Evolutionary conservation across 2,797 vertebrate genomes (phyloP).

Genomic region (Meriones psammophilus): DNA sequence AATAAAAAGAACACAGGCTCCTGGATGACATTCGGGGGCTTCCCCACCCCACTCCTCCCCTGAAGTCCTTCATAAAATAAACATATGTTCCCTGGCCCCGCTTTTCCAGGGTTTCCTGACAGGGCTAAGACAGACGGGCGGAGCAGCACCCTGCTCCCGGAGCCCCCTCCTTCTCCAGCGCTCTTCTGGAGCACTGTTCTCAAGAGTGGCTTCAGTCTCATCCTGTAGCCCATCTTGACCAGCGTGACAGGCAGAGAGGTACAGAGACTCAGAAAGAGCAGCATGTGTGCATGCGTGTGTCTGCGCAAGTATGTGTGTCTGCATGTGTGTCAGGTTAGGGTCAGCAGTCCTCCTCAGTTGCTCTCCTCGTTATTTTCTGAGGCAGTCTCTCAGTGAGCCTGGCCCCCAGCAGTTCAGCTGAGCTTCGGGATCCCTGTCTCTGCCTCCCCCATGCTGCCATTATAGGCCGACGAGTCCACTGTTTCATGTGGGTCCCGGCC

Average conservation of each 20-base stretch:
- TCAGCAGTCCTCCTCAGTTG: background rate
- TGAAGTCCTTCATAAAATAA: conserved; percentile 88
- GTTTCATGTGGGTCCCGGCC: background rate
- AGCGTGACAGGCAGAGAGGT: accelerated
- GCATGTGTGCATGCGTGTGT: background rate
- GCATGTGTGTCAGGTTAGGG: background rate
- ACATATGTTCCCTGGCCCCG: conserved; percentile 79
- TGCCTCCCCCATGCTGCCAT: background rate
- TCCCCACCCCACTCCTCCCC: conserved; percentile 81
- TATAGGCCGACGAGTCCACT: background rate
- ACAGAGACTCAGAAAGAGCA: accelerated
- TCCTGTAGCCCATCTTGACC: background rate
- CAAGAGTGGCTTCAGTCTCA: background rate
- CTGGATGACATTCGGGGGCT: conserved; percentile 77
- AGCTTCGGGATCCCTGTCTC: background rate
- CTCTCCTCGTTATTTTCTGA: background rate
- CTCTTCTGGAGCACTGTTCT: background rate
- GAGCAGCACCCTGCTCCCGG: background rate
- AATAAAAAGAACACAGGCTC: conserved; percentile 86
- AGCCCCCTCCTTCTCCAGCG: background rate
- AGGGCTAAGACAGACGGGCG: background rate
- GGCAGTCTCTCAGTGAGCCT: background rate
- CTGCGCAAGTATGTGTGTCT: background rate
- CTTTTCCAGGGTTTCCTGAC: conserved; percentile 65
- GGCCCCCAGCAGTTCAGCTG: background rate